Evolutionary conservation across 2,888 invertebrate species (phyloP).

Genomic region (Heliothis peltigera): DNA sequence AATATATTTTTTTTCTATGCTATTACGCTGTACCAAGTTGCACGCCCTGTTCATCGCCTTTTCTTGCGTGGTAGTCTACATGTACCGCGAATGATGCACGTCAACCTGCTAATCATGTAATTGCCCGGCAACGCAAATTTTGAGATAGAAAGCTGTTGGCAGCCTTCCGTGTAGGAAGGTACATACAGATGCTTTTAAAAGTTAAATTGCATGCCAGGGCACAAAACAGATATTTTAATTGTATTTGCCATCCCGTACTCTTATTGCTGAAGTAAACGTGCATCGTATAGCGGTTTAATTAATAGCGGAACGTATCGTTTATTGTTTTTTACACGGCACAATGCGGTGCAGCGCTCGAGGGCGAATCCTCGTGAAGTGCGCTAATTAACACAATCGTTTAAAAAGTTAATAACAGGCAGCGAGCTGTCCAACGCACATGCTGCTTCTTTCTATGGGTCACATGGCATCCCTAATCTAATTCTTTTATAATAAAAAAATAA

Average conservation of each 20-base stretch:
- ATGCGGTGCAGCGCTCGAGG: constrained; percentile 74
- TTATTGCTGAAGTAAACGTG: constrained; percentile 57
- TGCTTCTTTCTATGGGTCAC: constrained; percentile 58
- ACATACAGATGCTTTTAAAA: constrained; percentile 21
- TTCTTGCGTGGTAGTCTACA: too few relatives aligned
- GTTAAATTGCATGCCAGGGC: constrained; percentile 15
- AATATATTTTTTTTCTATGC: too few relatives aligned
- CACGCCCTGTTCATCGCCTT: too few relatives aligned
- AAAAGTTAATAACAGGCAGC: constrained; percentile 86
- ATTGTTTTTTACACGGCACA: constrained; percentile 76
- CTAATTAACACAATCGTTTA: constrained; percentile 88
- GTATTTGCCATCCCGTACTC: constrained; percentile 42
- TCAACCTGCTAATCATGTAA: too few relatives aligned
- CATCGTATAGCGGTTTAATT: constrained; percentile 76
- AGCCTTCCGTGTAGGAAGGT: too few relatives aligned
- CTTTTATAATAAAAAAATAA: constrained; percentile 10
- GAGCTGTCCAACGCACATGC: constrained; percentile 83
- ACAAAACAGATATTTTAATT: constrained; percentile 54
- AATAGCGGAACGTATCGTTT: constrained; percentile 79
- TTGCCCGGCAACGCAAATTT: too few relatives aligned
- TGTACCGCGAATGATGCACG: too few relatives aligned
- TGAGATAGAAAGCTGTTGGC: too few relatives aligned
- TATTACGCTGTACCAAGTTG: too few relatives aligned
- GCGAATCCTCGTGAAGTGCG: constrained; percentile 76
- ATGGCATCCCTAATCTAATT: constrained; percentile 59